Evolutionary conservation across 2,113 vertebrate species (phyloP).

Genomic region (Cisticola juncidis): DNA sequence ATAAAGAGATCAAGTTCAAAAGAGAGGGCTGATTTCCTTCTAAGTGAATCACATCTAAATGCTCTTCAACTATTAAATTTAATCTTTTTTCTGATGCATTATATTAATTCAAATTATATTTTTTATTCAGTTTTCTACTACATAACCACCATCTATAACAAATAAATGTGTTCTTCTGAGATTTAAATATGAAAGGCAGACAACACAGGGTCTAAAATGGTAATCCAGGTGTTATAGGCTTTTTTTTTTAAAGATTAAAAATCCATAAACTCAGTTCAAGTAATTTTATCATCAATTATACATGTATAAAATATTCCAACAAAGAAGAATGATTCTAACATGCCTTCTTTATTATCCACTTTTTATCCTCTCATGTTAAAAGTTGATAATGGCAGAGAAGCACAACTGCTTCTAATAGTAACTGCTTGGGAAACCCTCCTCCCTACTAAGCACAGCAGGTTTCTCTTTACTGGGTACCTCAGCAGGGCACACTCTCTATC

Average conservation of each 20-base stretch:
- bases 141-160: background rate
- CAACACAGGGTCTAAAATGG: background rate
- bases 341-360: background rate
- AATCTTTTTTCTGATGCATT: background rate
- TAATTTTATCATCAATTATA: background rate
- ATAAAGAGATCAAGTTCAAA: background rate
- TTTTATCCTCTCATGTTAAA: background rate
- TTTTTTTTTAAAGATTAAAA: background rate
- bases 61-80: background rate
- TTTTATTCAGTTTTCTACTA: background rate
- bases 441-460: fast-evolving
- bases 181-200: background rate
- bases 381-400: background rate
- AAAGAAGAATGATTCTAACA: background rate
- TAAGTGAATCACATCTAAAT: background rate
- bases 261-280: background rate
- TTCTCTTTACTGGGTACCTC: background rate
- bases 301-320: background rate
- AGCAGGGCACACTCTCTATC: background rate
- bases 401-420: fast-evolving
- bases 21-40: background rate
- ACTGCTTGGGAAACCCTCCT: fast-evolving
- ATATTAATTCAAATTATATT: background rate
- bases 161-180: background rate
- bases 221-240: background rate